Evolutionary conservation across 2,113 vertebrate species (phyloP), one percentile per base, ranked within the genome.

Genomic region (Syngnathus scovelli): DNA sequence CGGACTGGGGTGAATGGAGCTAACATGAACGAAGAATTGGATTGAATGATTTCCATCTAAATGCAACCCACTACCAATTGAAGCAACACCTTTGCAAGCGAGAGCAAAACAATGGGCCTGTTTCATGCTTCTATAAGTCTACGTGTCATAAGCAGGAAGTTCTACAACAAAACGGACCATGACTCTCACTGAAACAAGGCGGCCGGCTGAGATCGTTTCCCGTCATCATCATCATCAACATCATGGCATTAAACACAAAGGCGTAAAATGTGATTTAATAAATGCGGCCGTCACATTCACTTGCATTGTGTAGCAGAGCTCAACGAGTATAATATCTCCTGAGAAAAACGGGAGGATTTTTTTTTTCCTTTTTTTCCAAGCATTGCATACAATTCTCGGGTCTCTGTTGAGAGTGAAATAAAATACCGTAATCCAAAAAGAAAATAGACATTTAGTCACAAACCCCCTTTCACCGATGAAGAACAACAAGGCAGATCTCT

Each of bases 301-400:
- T 90, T 89, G 85, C 85, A 89, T 89, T 87, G 85, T 82, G 82
- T 88, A 85, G 87, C 86, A 86, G 86, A 89, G 87, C 87, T 90
- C 80, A 86, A 84, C 79, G 86, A 87, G 79, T 86, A 83, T 88
- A 87, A 76, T 88, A 87, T 87, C 86, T 92, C 89, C 90, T 91
- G 90, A 92, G 90, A 91, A 90, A 87, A 90, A 88, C 85, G 85
- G 87, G 85, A 84, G 83, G 67, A 86, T 84, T 90, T 81, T 62
- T 61, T 59, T 59, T 59, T 81, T 62, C 23, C 18, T 59, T 59
- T 61, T 37, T 61, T 62, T 89, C 87, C 84, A 87, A 90, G 88
- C 90, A 88, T 90, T 88, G 90, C 85, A 89, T 90, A 89, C 86
- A 86, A 89, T 85, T 89, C 80, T 85, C 83, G 80, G 84, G 76